Evolutionary conservation across 1,140 invertebrate genomes (phyloP).

Genomic region (Kradibia gibbosae): DNA sequence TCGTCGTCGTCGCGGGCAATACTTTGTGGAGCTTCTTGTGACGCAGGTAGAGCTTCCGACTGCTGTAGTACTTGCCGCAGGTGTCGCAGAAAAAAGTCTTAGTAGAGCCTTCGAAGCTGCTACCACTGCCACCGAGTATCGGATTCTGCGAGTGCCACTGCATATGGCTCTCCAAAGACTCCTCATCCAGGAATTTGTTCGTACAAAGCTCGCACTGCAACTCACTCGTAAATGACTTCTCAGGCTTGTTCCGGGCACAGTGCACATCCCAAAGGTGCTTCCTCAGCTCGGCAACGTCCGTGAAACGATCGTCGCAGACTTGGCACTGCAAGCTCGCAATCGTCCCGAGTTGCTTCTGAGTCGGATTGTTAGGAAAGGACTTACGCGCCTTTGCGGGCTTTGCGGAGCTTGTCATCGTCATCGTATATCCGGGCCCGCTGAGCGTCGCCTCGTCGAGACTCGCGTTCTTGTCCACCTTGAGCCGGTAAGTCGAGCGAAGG

Average conservation of each 20-base stretch:
- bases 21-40: slow-evolving; percentile 71
- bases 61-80: slow-evolving; percentile 76
- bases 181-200: slow-evolving; percentile 74
- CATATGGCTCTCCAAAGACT: slow-evolving; percentile 74
- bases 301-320: slow-evolving; percentile 67
- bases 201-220: slow-evolving; percentile 76
- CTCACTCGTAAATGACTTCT: slow-evolving; percentile 67
- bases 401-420: slow-evolving; percentile 18
- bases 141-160: slow-evolving; percentile 69
- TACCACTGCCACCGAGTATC: slow-evolving; percentile 52
- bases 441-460: slow-evolving; percentile 42
- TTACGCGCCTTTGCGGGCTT: slow-evolving; percentile 66
- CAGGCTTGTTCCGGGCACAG: slow-evolving; percentile 64
- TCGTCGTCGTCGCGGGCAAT: slow-evolving; percentile 6
- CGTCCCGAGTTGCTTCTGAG: slow-evolving; percentile 19
- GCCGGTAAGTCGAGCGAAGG: slow-evolving; percentile 70
- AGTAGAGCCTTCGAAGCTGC: background rate
- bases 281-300: slow-evolving; percentile 61
- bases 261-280: slow-evolving; percentile 70
- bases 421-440: slow-evolving; percentile 31
- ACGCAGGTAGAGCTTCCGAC: slow-evolving; percentile 70
- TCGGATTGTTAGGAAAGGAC: slow-evolving; percentile 60
- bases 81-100: slow-evolving; percentile 74
- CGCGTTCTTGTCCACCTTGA: slow-evolving; percentile 45
- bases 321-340: slow-evolving; percentile 62